Evolutionary conservation across 1,140 invertebrate species (phyloP).

Genomic region (Drosophila parvula): DNA sequence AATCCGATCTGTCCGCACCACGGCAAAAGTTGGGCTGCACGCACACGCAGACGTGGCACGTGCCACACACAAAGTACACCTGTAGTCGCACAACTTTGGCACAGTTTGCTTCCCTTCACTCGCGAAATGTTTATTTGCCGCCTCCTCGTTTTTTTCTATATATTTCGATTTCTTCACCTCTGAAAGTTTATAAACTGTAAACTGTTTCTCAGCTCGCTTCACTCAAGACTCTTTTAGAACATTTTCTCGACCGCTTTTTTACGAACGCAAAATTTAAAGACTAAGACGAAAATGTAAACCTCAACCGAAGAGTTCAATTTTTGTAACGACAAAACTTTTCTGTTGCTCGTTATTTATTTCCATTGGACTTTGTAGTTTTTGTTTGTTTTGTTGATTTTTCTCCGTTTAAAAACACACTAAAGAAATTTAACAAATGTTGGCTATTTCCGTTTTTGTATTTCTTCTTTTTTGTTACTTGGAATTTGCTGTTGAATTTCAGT

Average conservation of each 20-base stretch:
- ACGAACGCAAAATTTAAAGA: slow-evolving; percentile 72
- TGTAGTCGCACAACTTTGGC: slow-evolving; percentile 44
- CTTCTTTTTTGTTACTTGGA: slow-evolving; percentile 53
- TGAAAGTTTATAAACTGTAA: slow-evolving; percentile 71
- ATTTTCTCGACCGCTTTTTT: slow-evolving; percentile 65
- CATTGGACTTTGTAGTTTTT: slow-evolving; percentile 23
- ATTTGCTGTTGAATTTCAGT: slow-evolving; percentile 58
- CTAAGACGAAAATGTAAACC: slow-evolving; percentile 71
- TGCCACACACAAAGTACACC: slow-evolving; percentile 41
- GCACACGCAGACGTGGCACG: slow-evolving; percentile 19
- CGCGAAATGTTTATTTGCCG: slow-evolving; percentile 37
- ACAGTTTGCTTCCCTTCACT: slow-evolving; percentile 34
- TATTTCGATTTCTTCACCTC: slow-evolving; percentile 49
- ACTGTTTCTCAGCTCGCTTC: slow-evolving; percentile 52
- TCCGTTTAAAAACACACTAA: slow-evolving; percentile 59
- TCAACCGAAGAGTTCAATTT: slow-evolving; percentile 67
- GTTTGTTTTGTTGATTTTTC: slow-evolving; percentile 28
- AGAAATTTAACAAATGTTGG: slow-evolving; percentile 82
- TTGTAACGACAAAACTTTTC: slow-evolving; percentile 53
- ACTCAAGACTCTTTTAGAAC: slow-evolving; percentile 66
- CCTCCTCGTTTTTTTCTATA: slow-evolving; percentile 33
- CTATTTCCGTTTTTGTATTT: slow-evolving; percentile 66
- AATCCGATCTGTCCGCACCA: slow-evolving; percentile 9
- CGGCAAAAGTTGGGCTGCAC: slow-evolving; percentile 36
- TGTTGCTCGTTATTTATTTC: slow-evolving; percentile 31